Base-by-base conservation (phyloP, 1,140 invertebrate species). In the Eciton burchellii region DNA sequence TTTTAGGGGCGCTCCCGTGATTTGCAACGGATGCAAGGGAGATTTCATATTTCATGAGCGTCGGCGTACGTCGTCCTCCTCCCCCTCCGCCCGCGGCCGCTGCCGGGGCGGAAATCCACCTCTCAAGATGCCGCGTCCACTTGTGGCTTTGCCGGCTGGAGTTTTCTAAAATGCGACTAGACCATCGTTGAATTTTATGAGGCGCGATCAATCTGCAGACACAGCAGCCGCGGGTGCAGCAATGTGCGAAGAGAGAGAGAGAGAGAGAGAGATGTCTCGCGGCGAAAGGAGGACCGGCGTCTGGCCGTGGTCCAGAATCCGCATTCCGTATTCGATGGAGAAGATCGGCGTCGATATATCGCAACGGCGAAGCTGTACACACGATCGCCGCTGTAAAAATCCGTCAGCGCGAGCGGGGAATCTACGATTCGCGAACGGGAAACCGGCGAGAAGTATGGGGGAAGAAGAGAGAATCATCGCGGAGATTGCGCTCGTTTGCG, bases 1-100 rank as follows among this genome's bases (percentile, higher is more conserved):
- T 79, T 79, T 70, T 79, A 79, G 74, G 21, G 74, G 35, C 70
- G 35, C 41, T 79, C 63, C 35, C 63, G 74, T 79, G 74, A 79
- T 79, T 79, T 79, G 74, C 74, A 79, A 79, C 74, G 74, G 74
- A 79, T 79, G 74, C 74, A 49, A 79, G n/a, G n/a, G 74, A 79
- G 70, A 79, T 79, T 79, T 79, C 74, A 79, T 79, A 79, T 79
- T 79, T 79, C 49, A 79, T 79, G 49, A 79, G 74, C 68, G 49
- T 16, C 63, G 63, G 63, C 63, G 56, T 49, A 45, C 63, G 41
- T 35, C 35, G 2, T 35, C 35, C 6, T 35, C 63, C 19, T 24
- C 21, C 21, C 21, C 35, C 2, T 6, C 41, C 41, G 63, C 49
- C 56, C 72, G 45, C 49, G n/a, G n/a, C 35, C 4, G 35, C 21